These are phyloP conservation scores for Athalia cordata DNA, from an alignment of 2,888 invertebrate species.

Conservation along the genomic window DNA sequence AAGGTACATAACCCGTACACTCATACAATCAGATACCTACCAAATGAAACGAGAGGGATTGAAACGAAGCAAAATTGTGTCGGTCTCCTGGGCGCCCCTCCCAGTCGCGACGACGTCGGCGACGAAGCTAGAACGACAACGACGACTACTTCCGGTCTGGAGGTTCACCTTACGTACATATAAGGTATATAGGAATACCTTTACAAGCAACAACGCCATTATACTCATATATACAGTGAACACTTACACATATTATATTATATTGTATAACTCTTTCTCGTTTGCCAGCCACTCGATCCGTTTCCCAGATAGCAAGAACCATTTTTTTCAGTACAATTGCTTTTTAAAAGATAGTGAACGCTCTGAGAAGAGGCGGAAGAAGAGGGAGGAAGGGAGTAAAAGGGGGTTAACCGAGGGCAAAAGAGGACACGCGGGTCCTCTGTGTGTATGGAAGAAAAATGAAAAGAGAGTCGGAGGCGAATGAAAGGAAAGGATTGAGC, in stretches of 20 bases:
- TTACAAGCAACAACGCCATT: background rate
- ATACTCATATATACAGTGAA: background rate
- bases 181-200: background rate
- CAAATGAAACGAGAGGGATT: slow-evolving; percentile 15
- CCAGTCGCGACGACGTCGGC: slow-evolving; percentile 23
- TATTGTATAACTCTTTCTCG: slow-evolving; percentile 22
- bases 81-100: slow-evolving; percentile 24
- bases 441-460: slow-evolving; percentile 59
- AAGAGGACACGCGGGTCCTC: slow-evolving; percentile 46
- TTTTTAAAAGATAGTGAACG: slow-evolving; percentile 60
- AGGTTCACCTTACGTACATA: slow-evolving; percentile 33
- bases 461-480: slow-evolving; percentile 64
- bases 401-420: slow-evolving; percentile 15
- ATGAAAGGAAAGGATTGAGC: slow-evolving; percentile 71
- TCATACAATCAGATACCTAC: background rate
- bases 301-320: slow-evolving; percentile 58
- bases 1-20: too few relatives aligned
- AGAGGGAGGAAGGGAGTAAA: slow-evolving; percentile 1
- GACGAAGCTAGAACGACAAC: background rate
- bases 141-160: slow-evolving; percentile 35
- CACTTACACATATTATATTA: background rate
- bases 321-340: slow-evolving; percentile 64
- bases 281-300: slow-evolving; percentile 51
- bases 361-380: slow-evolving; percentile 47
- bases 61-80: slow-evolving; percentile 36